These are phyloP conservation scores for Otolemur crassicaudatus DNA, from an alignment of 2,797 vertebrate genomes.

Conservation along the genomic window DNA sequence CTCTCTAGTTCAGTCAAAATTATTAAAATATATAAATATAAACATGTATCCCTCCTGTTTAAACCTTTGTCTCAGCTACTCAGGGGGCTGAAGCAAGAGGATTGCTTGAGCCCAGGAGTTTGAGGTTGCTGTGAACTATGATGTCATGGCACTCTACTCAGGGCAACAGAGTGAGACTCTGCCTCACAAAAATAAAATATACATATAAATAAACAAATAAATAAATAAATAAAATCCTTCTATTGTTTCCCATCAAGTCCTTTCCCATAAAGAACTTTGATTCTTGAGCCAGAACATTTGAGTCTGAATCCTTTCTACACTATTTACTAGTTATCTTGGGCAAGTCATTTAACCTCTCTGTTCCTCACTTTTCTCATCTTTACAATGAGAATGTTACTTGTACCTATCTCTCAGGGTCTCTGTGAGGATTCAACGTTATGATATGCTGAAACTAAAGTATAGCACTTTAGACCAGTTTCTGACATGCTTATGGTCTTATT, in stretches of 20 bases:
- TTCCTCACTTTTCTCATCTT: not conserved
- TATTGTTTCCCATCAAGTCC: not conserved
- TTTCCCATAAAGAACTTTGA: not conserved
- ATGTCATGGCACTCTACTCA: too few relatives aligned
- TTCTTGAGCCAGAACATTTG: not conserved
- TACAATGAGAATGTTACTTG: not conserved
- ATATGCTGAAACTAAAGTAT: not conserved
- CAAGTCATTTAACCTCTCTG: too few relatives aligned
- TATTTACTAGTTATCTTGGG: not conserved
- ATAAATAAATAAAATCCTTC: too few relatives aligned
- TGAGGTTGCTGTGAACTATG: too few relatives aligned
- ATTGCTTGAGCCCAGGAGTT: too few relatives aligned
- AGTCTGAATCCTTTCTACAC: not conserved
- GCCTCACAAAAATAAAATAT: too few relatives aligned
- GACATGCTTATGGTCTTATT: not conserved
- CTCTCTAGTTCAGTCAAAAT: not conserved
- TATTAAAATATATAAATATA: not conserved
- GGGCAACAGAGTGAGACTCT: too few relatives aligned
- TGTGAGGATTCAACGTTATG: not conserved
- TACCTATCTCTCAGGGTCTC: not conserved
- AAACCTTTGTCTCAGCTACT: not conserved
- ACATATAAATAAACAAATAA: too few relatives aligned
- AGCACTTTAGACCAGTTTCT: not conserved
- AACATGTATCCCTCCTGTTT: not conserved
- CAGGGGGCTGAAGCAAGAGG: too few relatives aligned